Evolutionary conservation across 1,140 invertebrate species (phyloP), one percentile per base, ranked within the genome.

Genomic region (Psilanteris sp.): DNA sequence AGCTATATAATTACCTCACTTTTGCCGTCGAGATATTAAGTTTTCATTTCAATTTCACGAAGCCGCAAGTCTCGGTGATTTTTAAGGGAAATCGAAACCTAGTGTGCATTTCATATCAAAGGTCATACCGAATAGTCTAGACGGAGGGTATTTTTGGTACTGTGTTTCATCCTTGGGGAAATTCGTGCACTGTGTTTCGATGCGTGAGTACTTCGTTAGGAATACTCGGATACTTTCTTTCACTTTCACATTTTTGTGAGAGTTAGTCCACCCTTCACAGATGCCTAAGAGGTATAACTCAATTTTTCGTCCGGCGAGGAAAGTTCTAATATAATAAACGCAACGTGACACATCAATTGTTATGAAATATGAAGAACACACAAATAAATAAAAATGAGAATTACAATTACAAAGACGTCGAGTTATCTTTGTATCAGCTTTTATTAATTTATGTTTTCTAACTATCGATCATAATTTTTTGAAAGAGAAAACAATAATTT

Each of bases 251-350:
- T 48, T 50, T 57, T 46, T 36, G 36, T 66, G 36, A 37, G 29
- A 36, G 39, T 36, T 34, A 22, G 46, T 18, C 15, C 26, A 36
- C 67, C 67, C 67, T 55, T 13, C 13, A 11, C 24, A 39, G 26
- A 20, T 7, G 10, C 6, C 43, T 34, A 36, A 48, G 22, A 55
- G 50, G 59, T 61, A 55, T 83, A 84, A 85, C 83, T 83, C 79
- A 83, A 85, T 86, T 84, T 81, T 78, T 39, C 46, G 41, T 16
- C 24, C 50, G 46, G 15, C 48, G 13, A n/a, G 3, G 36, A 54
- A 82, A 80, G 57, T 43, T 68, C 64, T 81, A 79, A 84, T 80
- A 77, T 39, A 80, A 85, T 84, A 81, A 81, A 62, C 13, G 31
- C 44, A 52, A 81, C 78, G 78, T 81, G 79, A 79, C 72, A 48